Percentiles rank a stretch among this genome's conserved stretches.
phyloP scores from a whole-genome alignment of 2,113 vertebrate genomes.

The Chloebia gouldiae region DNA sequence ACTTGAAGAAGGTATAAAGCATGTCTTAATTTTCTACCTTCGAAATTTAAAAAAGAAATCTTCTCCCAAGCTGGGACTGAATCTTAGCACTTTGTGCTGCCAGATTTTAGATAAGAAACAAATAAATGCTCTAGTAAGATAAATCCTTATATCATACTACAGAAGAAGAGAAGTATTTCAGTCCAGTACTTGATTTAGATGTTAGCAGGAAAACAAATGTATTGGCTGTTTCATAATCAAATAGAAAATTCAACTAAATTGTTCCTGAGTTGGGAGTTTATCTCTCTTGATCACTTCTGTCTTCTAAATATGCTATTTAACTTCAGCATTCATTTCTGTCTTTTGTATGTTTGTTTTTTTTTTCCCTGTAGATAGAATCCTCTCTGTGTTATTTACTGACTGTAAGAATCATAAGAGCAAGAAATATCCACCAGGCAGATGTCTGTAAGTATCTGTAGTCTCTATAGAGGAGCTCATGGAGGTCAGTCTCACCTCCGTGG shows the following conservation, averaged over 20 bases:
- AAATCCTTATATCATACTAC: not conserved
- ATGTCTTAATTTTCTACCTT: not conserved
- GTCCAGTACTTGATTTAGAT: not conserved
- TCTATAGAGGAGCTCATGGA: not conserved
- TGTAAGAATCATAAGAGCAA: conserved; percentile 62
- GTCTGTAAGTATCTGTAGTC: conserved; percentile 35
- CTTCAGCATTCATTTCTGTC: not conserved
- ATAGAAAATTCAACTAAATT: not conserved
- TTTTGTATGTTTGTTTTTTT: not conserved
- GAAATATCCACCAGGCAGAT: conserved; percentile 54
- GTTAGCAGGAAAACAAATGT: not conserved
- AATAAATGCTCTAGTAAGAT: not conserved
- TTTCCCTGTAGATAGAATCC: not conserved
- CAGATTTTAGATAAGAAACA: not conserved
- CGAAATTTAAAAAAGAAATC: not conserved
- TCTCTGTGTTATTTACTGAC: conserved; percentile 57
- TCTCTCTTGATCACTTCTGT: not conserved
- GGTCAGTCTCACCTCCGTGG: not conserved
- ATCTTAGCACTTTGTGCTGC: not conserved
- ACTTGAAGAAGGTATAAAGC: not conserved
- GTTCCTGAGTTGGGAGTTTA: not conserved
- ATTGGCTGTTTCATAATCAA: not conserved
- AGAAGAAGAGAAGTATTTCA: not conserved
- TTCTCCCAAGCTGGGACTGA: not conserved
- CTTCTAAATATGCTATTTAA: not conserved